A percentile compares a stretch with the other conserved stretches of the same genome.
phyloP scores from a whole-genome alignment of 2,888 invertebrate genomes.

The Stratiomys singularior region DNA sequence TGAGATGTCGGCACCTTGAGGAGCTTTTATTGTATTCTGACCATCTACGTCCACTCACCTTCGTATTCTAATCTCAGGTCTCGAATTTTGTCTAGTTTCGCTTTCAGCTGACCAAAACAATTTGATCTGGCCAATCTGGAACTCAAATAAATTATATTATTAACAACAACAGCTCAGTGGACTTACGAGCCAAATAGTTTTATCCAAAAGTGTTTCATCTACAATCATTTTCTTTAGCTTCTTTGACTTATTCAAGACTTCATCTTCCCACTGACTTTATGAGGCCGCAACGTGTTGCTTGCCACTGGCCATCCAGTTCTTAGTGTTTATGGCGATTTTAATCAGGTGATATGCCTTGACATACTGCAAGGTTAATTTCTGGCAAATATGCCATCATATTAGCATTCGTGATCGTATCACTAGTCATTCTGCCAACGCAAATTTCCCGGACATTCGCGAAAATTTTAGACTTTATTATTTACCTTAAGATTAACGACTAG shows the following conservation, averaged over 20 bases:
- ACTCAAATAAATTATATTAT: no score
- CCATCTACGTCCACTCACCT: constrained; percentile 23
- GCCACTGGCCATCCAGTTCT: background rate
- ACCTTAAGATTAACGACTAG: background rate
- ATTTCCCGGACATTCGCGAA: constrained; percentile 17
- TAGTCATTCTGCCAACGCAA: constrained; percentile 18
- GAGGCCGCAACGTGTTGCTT: background rate
- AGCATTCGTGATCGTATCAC: background rate
- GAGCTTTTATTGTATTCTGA: background rate
- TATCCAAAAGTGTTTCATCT: no score
- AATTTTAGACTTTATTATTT: background rate
- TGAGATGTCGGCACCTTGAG: background rate
- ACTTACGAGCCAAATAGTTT: no score
- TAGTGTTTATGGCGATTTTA: background rate
- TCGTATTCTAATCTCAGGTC: background rate
- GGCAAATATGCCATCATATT: background rate
- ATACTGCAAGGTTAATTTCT: constrained; percentile 19
- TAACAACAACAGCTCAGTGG: no score
- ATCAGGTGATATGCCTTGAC: constrained; percentile 17
- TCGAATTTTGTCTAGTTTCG: no score
- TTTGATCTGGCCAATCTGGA: no score
- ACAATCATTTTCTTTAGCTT: no score
- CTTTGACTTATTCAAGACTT: no score
- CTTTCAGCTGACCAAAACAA: no score
- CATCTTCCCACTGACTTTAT: no score